Evolutionary conservation across 2,797 vertebrate species (phyloP).

Genomic region (Macropodus opercularis): DNA sequence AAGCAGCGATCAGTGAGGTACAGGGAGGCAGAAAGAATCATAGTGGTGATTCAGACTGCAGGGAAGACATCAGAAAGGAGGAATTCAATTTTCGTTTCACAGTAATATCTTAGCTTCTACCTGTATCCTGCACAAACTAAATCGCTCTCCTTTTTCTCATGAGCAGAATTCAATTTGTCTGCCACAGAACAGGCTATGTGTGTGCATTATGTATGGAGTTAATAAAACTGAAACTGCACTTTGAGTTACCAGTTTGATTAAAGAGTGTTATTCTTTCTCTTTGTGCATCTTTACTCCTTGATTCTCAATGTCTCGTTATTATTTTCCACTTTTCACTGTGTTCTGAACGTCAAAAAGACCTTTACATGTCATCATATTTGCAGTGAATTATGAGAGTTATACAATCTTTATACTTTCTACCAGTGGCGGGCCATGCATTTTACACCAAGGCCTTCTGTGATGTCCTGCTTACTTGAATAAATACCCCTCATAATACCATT

Average conservation of each 20-base stretch:
- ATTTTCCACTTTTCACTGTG: slow-evolving; percentile 19
- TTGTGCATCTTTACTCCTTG: slow-evolving; percentile 23
- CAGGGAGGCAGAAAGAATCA: background rate
- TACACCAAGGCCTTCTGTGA: no score
- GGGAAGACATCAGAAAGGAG: slow-evolving; percentile 52
- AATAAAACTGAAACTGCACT: slow-evolving; percentile 56
- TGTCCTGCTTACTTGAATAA: no score
- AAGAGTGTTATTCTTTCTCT: slow-evolving; percentile 44
- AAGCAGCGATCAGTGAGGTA: slow-evolving; percentile 24
- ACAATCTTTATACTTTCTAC: no score
- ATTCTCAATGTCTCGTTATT: slow-evolving; percentile 25
- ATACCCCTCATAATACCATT: no score
- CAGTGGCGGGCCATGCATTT: no score
- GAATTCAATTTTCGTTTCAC: slow-evolving; percentile 47
- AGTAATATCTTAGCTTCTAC: slow-evolving; percentile 48
- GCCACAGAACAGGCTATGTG: slow-evolving; percentile 20
- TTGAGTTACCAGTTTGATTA: slow-evolving; percentile 57
- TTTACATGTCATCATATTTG: no score
- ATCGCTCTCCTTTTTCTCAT: slow-evolving; percentile 37
- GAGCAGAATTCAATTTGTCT: slow-evolving; percentile 44
- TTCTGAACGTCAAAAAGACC: no score
- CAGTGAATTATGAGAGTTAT: no score
- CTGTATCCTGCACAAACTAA: slow-evolving; percentile 53
- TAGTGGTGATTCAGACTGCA: slow-evolving; percentile 32
- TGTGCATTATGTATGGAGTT: slow-evolving; percentile 25